A percentile compares a stretch with the other conserved stretches of the same genome.
Conservation (phyloP, 1,140 invertebrate genomes). For the Chrysomallon squamiferum region DNA sequence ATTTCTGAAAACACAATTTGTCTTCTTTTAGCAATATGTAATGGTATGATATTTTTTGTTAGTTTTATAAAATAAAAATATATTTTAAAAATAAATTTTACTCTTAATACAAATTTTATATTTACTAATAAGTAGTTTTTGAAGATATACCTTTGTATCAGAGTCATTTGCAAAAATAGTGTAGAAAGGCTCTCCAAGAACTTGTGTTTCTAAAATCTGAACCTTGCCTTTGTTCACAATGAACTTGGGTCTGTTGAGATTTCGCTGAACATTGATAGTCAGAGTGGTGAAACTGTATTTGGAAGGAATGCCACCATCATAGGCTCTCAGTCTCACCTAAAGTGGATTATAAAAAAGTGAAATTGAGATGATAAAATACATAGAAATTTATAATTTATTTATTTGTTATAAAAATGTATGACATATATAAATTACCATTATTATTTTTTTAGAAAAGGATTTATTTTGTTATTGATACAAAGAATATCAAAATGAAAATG, state of each 20-base stretch:
- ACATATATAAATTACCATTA: not conserved
- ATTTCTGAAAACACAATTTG: too few relatives aligned
- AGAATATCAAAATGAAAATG: not conserved
- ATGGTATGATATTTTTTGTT: too few relatives aligned
- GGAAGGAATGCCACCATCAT: slow-evolving; percentile 46
- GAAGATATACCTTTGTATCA: slow-evolving; percentile 14
- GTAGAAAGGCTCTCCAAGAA: slow-evolving; percentile 21
- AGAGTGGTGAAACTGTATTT: slow-evolving; percentile 31
- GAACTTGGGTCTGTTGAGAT: slow-evolving; percentile 39
- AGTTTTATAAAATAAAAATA: too few relatives aligned
- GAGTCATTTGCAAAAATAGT: slow-evolving; percentile 40
- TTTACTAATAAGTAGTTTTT: too few relatives aligned
- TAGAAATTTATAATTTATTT: not conserved
- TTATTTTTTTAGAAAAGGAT: slow-evolving; percentile 3
- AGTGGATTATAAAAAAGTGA: not conserved
- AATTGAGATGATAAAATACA: not conserved
- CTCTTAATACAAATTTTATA: too few relatives aligned
- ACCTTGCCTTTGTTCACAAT: slow-evolving; percentile 64
- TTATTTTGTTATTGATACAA: slow-evolving; percentile 3
- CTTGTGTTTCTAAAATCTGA: slow-evolving; percentile 20
- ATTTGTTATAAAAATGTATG: not conserved
- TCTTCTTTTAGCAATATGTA: too few relatives aligned
- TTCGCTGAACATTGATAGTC: slow-evolving; percentile 43
- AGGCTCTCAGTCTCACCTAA: slow-evolving; percentile 44
- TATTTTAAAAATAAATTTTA: too few relatives aligned